Evolutionary conservation across 2,113 vertebrate species (phyloP), one percentile per base, ranked within the genome.

Genomic region (Menura novaehollandiae): DNA sequence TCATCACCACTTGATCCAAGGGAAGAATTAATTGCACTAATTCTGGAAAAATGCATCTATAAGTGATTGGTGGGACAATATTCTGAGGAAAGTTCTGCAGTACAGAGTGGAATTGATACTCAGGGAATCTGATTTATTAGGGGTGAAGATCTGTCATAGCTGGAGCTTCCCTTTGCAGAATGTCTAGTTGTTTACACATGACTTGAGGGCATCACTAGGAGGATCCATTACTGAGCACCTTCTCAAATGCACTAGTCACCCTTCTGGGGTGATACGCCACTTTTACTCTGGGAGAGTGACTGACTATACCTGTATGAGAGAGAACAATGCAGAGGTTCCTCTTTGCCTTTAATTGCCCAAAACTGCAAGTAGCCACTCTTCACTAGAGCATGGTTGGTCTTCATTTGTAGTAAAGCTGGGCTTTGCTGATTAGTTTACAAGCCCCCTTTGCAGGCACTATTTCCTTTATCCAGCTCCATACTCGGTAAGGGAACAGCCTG

Each of bases 401-500:
- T 16, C 8, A 15, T 60, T 80, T 49, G 19, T 35, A 23, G 11
- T 74, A 24, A 53, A 44, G 3, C 2, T 47, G 9, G 4, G 8
- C 22, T 16, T 83, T 67, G 28, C 30, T 46, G 19, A 28, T 33
- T 13, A 51, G 15, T 35, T 28, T 64, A 17, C 33, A 44, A 44
- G 51, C 19, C 17, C 11, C 87, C 24, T 87, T 76, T 76, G 16
- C 26, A 62, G 46, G 14, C 27, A 46, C 7, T 1, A 2, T 53
- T 88, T 79, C n/a, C 43, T 85, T 69, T 64, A 44, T 43, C 41
- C 17, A 39, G 0, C 24, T 52, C 9, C 7, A 7, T 19, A 22
- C 8, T 49, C 26, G 6, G 0, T 37, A 49, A 44, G 3, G 28
- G 24, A 79, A 51, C 18, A 44, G 11, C 30, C 5, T 7, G 0